phyloP scores from a whole-genome alignment of 2,113 vertebrate species.

The Corvus moneduloides region DNA sequence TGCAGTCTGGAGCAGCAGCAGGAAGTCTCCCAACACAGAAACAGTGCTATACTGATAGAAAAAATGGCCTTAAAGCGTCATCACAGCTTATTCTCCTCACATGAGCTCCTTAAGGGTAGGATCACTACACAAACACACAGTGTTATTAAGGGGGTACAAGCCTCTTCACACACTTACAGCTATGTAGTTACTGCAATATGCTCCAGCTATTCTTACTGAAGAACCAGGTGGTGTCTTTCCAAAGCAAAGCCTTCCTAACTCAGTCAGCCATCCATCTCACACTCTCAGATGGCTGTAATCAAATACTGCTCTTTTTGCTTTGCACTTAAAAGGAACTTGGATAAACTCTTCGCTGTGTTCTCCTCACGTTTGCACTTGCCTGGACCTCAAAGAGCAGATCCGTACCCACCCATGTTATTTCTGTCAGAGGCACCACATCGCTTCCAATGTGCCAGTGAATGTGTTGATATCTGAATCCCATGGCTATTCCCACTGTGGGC shows the following conservation, averaged over 20 bases:
- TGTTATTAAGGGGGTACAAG: slow-evolving; percentile 1
- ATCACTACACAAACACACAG: neutral
- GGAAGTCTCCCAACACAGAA: neutral
- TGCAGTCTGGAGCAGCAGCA: neutral
- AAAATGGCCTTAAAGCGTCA: neutral
- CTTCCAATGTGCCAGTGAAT: neutral
- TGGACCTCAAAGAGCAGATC: neutral
- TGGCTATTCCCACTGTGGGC: neutral
- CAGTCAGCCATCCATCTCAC: neutral
- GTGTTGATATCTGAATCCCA: neutral
- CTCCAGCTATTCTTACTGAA: neutral
- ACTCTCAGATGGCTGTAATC: neutral
- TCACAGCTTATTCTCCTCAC: slow-evolving; percentile 5
- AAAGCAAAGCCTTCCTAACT: neutral
- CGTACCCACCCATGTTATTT: neutral
- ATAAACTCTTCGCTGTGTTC: neutral
- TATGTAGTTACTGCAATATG: neutral
- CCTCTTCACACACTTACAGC: neutral
- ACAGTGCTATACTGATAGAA: neutral
- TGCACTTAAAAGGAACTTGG: neutral
- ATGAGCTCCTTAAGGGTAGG: neutral
- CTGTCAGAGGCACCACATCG: neutral
- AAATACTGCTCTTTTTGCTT: slow-evolving; percentile 13
- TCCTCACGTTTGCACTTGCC: neutral
- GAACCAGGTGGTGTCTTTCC: slow-evolving; percentile 16